Evolutionary conservation across 2,797 vertebrate genomes (phyloP), one percentile per base, ranked within the genome.

Genomic region (Nasua narica): DNA sequence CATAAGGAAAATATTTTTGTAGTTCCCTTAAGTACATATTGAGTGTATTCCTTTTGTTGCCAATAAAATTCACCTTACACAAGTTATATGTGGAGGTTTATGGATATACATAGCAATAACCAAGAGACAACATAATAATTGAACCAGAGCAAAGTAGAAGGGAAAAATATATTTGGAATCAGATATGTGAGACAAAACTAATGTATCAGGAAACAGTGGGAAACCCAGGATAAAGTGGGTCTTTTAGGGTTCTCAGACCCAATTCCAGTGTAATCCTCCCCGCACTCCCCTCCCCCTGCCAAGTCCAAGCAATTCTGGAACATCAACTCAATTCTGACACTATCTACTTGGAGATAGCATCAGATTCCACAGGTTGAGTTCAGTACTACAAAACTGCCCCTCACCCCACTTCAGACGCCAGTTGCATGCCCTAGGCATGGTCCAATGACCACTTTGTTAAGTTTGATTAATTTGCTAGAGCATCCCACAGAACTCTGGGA

Each of bases 81-180:
- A 90, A 65, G 19, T 70, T 72, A 70, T 27, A 1, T 56, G 7
- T 79, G 48, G 29, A 72, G 23, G 23, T 79, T 90, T 62, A 32
- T 87, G 21, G 15, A n/a, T 67, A 74, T 69, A 69, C 14, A 27
- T 2, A 14, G 9, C 46, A 72, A 56, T 32, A 50, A 65, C 23
- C 32, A 91, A 70, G n/a, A 79, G 7, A 70, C 11, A 87, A 60
- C n/a, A 29, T 52, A 69, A 70, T 94, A 54, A 94, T 29, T 69
- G 32, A 91, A 88, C 9, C 84, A 29, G 52, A 81, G 16, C 27
- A 77, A 88, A 85, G 23, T 67, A 52, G n/a, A 77, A 4, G 7
- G 15, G 14, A 9, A 50, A 72, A 46, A 46, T 35, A 87, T 70
- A 79, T 92, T n/a, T 43, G 4, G 16, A 91, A 81, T 85, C 3